Conservation (phyloP, 1,140 invertebrate species). For the Trachymyrmex septentrionalis region DNA sequence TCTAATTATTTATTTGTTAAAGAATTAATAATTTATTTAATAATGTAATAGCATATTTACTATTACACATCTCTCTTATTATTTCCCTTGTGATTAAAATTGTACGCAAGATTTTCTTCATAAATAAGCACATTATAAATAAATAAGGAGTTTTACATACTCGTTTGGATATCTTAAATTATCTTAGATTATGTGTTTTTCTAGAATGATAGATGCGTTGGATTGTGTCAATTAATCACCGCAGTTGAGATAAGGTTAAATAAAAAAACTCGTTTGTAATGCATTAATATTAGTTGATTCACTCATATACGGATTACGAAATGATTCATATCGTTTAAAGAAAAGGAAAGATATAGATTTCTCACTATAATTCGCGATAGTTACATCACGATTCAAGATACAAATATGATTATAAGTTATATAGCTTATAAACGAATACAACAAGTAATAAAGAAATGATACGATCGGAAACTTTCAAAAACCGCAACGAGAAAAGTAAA, state of each 20-base stretch:
- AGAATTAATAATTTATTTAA: not conserved
- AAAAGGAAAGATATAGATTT: not conserved
- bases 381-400: not conserved
- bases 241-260: slow-evolving; percentile 38
- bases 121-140: not conserved
- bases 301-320: not conserved
- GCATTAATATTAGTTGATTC: slow-evolving; percentile 25
- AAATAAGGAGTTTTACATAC: not conserved
- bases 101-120: not conserved
- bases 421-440: not conserved
- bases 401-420: not conserved
- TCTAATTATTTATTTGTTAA: slow-evolving; percentile 15
- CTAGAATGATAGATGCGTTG: not conserved
- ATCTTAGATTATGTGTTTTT: not conserved
- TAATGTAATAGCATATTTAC: not conserved
- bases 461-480: not conserved
- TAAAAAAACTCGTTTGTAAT: not conserved
- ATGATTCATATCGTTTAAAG: slow-evolving; percentile 1
- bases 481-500: not conserved
- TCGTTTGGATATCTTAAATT: not conserved
- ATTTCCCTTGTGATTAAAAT: not conserved
- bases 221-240: not conserved
- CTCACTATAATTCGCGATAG: not conserved
- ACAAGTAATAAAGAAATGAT: not conserved
- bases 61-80: not conserved